phyloP scores from a whole-genome alignment of 2,888 invertebrate species.

The Amphipoea lucens region DNA sequence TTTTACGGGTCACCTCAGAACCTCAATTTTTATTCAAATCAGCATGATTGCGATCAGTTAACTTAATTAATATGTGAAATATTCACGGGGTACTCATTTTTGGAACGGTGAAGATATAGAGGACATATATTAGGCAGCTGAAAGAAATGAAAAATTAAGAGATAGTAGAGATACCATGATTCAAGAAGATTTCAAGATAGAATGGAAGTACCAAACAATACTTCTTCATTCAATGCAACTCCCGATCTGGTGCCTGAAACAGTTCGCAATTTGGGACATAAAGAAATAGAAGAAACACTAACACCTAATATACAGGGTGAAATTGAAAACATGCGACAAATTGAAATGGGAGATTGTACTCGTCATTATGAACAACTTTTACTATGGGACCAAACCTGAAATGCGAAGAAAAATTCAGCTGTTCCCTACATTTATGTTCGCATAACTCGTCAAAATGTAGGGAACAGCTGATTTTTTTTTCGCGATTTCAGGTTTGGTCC shows the following conservation, averaged over 20 bases:
- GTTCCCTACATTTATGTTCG: too few species aligned
- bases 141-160: background rate
- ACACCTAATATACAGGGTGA: too few species aligned
- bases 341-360: too few species aligned
- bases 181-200: background rate
- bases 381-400: too few species aligned
- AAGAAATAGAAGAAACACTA: background rate
- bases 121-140: background rate
- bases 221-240: background rate
- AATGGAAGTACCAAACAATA: background rate
- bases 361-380: too few species aligned
- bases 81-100: background rate
- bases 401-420: too few species aligned
- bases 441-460: too few species aligned
- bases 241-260: background rate
- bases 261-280: background rate
- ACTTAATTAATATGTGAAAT: conserved; percentile 15
- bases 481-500: too few species aligned
- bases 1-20: conserved; percentile 49
- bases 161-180: background rate
- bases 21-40: conserved; percentile 62
- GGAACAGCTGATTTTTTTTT: too few species aligned
- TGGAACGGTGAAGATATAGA: background rate
- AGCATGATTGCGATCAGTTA: conserved; percentile 40
- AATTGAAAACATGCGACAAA: too few species aligned